A percentile compares a stretch with the other conserved stretches of the same genome.
Conservation (phyloP, 2,797 vertebrate species). For the Enteromius argenteus region DNA sequence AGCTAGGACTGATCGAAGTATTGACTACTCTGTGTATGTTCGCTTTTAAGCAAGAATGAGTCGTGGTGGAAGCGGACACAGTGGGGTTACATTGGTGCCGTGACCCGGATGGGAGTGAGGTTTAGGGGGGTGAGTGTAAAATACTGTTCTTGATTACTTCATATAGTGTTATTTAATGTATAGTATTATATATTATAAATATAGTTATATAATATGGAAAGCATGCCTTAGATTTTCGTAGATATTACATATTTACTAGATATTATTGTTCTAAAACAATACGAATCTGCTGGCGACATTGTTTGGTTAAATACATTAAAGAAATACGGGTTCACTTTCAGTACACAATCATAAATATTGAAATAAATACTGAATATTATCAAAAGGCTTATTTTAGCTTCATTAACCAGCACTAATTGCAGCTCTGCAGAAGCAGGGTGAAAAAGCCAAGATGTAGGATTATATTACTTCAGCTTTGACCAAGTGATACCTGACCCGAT, state of each 20-base stretch:
- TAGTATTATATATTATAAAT: not conserved
- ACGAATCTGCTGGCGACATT: no score
- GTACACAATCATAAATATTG: not conserved
- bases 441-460: constrained; percentile 66
- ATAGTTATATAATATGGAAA: not conserved
- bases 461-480: constrained; percentile 66
- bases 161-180: no score
- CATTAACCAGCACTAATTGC: not conserved
- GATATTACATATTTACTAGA: not conserved
- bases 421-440: constrained; percentile 52
- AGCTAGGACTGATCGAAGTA: constrained; percentile 61
- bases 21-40: not conserved
- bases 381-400: not conserved
- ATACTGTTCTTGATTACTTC: no score
- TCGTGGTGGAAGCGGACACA: no score
- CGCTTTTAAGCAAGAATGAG: not conserved
- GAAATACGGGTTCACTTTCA: not conserved
- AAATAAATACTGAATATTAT: not conserved
- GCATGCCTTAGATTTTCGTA: not conserved
- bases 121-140: no score
- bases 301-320: not conserved
- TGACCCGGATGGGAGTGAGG: no score
- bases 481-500: constrained; percentile 73
- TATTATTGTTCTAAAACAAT: not conserved
- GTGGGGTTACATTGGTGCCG: no score